phyloP scores from a whole-genome alignment of 1,140 invertebrate genomes.

The Drosophila ironensis region DNA sequence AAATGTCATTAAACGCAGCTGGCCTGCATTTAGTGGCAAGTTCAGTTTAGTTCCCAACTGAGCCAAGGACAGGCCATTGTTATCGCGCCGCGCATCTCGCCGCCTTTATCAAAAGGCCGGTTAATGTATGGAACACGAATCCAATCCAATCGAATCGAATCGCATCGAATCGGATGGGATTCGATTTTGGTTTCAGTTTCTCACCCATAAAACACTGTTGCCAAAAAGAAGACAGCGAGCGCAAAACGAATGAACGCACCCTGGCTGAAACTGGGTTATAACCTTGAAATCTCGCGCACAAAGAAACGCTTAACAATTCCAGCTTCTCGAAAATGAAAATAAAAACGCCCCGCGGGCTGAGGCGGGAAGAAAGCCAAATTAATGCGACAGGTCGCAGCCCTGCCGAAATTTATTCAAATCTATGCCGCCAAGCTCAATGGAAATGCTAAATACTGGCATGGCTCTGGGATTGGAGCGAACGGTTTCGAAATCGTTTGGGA shows the following conservation, averaged over 20 bases:
- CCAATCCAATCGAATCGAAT: constrained; percentile 25
- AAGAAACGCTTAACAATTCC: constrained; percentile 61
- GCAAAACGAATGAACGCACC: constrained; percentile 29
- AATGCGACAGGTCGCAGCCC: constrained; percentile 29
- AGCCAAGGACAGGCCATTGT: constrained; percentile 62
- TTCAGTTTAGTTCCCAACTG: constrained; percentile 42
- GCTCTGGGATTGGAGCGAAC: background rate
- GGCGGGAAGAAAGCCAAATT: constrained; percentile 50
- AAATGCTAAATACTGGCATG: constrained; percentile 58
- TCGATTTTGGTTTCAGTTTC: constrained; percentile 57
- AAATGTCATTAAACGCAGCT: constrained; percentile 54
- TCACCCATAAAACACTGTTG: constrained; percentile 66
- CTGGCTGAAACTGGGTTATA: constrained; percentile 71
- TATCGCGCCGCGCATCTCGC: constrained; percentile 45
- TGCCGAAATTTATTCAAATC: constrained; percentile 56
- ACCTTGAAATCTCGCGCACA: constrained; percentile 64
- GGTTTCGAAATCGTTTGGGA: constrained; percentile 64
- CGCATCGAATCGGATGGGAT: constrained; percentile 44
- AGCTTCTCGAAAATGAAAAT: constrained; percentile 33
- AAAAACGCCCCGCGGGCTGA: background rate
- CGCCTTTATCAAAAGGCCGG: constrained; percentile 46
- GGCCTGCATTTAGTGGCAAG: constrained; percentile 41
- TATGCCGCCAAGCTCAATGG: constrained; percentile 54
- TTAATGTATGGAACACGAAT: constrained; percentile 56
- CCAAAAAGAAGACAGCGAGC: constrained; percentile 16